Evolutionary conservation across 2,797 vertebrate genomes (phyloP).

Genomic region (Acanthurus tractus): DNA sequence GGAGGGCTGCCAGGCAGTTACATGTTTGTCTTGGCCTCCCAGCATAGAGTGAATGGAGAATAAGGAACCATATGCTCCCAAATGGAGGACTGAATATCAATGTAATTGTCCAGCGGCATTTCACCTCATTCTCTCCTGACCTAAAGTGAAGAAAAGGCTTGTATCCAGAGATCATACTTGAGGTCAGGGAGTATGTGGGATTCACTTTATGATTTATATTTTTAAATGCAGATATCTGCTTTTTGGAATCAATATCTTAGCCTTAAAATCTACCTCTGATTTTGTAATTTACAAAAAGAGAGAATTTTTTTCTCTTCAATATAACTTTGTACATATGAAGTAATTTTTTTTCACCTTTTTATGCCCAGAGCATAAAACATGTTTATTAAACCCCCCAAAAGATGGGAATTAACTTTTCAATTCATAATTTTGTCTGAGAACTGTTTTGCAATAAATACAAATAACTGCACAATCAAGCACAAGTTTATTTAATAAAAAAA

Average conservation of each 20-base stretch:
- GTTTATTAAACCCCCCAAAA: not conserved
- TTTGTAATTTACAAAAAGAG: too few species aligned
- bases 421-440: not conserved
- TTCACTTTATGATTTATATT: conserved; percentile 25
- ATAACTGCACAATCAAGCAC: too few species aligned
- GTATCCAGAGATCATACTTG: conserved; percentile 35
- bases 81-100: conserved; percentile 57
- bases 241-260: too few species aligned
- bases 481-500: not conserved
- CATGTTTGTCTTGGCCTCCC: conserved; percentile 76
- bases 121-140: conserved; percentile 63
- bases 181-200: conserved; percentile 32
- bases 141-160: not conserved
- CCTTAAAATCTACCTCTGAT: too few species aligned
- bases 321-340: too few species aligned
- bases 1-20: conserved; percentile 65
- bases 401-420: not conserved
- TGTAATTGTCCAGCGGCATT: conserved; percentile 73
- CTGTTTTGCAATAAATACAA: not conserved
- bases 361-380: not conserved
- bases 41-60: conserved; percentile 32
- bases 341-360: not conserved
- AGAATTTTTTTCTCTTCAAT: too few species aligned
- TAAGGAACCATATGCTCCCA: conserved; percentile 60
- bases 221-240: too few species aligned